These are phyloP conservation scores for Corythornis vintsioides DNA, from an alignment of 2,113 vertebrate genomes.

Conservation along the genomic window DNA sequence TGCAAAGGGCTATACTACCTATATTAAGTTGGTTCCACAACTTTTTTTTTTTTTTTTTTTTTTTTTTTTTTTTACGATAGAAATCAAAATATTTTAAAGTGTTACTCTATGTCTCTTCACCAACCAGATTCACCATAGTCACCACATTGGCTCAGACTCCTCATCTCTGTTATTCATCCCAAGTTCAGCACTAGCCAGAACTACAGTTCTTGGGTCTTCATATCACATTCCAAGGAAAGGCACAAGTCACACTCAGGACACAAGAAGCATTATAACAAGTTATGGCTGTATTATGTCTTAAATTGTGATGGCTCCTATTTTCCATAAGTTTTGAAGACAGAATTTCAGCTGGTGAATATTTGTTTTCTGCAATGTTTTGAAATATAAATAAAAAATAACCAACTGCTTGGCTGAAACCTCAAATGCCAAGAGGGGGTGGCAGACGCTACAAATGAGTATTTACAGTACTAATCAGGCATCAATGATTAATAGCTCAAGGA, in stretches of 20 bases:
- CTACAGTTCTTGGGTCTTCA: not conserved
- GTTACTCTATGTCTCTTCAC: not conserved
- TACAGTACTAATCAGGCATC: conserved; percentile 42
- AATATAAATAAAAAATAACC: conserved; percentile 32
- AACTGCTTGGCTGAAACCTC: not conserved
- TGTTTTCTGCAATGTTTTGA: not conserved
- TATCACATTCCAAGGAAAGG: not conserved
- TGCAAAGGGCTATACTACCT: not conserved
- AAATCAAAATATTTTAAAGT: not conserved
- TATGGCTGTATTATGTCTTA: not conserved
- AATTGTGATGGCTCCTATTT: not conserved
- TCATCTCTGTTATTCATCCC: not conserved
- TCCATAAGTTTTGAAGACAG: not conserved
- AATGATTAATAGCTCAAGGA: conserved; percentile 29
- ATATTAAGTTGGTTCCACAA: not conserved
- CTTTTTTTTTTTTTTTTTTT: fast-evolving
- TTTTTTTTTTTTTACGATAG: not conserved
- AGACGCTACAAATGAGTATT: conserved; percentile 21
- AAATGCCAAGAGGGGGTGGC: not conserved
- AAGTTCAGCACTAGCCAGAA: no score
- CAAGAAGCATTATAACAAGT: not conserved
- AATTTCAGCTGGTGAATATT: not conserved
- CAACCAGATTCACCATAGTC: not conserved
- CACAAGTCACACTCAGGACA: not conserved
- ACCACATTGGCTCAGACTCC: not conserved